These are phyloP conservation scores for Paracanthobrama guichenoti DNA, from an alignment of 2,113 vertebrate species.

Conservation along the genomic window DNA sequence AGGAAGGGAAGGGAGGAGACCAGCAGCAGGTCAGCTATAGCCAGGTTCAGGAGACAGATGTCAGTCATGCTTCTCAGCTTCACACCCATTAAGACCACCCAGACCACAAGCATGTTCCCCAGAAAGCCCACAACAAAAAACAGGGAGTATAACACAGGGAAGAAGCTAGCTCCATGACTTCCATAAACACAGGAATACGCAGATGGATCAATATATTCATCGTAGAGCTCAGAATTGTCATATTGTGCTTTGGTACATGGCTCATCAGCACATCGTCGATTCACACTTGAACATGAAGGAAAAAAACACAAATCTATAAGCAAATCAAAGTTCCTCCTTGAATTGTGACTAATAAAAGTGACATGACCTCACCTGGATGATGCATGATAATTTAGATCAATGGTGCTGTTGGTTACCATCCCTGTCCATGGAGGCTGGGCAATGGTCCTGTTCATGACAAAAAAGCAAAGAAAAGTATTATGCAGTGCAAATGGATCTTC, in stretches of 20 bases:
- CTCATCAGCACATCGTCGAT: background rate
- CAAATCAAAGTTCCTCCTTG: background rate
- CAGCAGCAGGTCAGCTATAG: conserved; percentile 83
- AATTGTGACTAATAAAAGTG: background rate
- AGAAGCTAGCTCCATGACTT: conserved; percentile 50
- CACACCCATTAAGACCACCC: conserved; percentile 78
- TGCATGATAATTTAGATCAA: background rate
- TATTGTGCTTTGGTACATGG: background rate
- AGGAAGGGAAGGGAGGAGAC: conserved; percentile 82
- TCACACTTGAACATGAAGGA: background rate
- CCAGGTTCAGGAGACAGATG: conserved; percentile 87
- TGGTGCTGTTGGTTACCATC: background rate
- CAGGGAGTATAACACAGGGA: conserved; percentile 79
- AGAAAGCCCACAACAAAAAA: conserved; percentile 80
- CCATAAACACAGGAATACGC: conserved; percentile 43
- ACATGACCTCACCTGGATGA: background rate
- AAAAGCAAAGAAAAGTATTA: background rate
- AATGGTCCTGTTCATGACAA: background rate
- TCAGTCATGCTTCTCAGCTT: conserved; percentile 84
- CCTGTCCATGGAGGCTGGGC: background rate
- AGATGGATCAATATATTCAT: too few species aligned
- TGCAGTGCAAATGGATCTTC: background rate
- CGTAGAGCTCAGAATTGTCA: too few species aligned
- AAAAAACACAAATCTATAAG: background rate
- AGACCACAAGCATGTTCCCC: conserved; percentile 82